Conservation (phyloP, 2,113 vertebrate species). For the Syngnathus typhle region DNA sequence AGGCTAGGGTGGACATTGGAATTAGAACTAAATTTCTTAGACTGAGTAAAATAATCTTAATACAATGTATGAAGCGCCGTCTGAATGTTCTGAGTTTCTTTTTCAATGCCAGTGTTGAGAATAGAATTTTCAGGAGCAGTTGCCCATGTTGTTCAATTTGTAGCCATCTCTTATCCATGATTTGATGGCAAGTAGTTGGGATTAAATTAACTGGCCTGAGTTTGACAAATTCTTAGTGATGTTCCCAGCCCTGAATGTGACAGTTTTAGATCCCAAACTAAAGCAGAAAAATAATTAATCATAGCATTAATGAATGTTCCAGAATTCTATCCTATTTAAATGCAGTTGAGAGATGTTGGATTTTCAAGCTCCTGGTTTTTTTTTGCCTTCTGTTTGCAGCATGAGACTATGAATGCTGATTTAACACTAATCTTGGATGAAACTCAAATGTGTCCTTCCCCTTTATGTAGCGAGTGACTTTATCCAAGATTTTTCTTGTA, state of each 20-base stretch:
- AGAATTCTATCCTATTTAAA: constrained; percentile 40
- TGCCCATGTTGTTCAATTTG: background rate
- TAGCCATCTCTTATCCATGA: too few relatives aligned
- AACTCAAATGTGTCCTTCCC: constrained; percentile 8
- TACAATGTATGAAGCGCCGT: background rate
- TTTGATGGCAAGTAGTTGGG: background rate
- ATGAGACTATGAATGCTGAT: constrained; percentile 24
- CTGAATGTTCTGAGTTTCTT: background rate
- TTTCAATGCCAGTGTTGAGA: background rate
- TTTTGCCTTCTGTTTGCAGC: constrained; percentile 16
- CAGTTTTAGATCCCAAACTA: constrained; percentile 7
- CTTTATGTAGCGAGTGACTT: background rate
- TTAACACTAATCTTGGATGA: constrained; percentile 42
- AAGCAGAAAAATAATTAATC: constrained; percentile 16
- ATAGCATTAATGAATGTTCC: constrained; percentile 39
- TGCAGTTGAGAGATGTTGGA: constrained; percentile 30
- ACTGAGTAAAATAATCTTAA: background rate
- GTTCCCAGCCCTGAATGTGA: background rate
- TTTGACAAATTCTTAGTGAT: background rate
- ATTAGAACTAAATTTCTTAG: background rate
- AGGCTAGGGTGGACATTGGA: background rate
- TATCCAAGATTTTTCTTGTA: constrained; percentile 21
- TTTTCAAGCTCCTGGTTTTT: constrained; percentile 1
- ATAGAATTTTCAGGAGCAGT: background rate
- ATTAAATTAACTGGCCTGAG: background rate